Percentiles rank a stretch among this genome's conserved stretches.
These are phyloP conservation scores for Lutjanus erythropterus DNA, from an alignment of 2,113 vertebrate genomes.

Conservation along the genomic window DNA sequence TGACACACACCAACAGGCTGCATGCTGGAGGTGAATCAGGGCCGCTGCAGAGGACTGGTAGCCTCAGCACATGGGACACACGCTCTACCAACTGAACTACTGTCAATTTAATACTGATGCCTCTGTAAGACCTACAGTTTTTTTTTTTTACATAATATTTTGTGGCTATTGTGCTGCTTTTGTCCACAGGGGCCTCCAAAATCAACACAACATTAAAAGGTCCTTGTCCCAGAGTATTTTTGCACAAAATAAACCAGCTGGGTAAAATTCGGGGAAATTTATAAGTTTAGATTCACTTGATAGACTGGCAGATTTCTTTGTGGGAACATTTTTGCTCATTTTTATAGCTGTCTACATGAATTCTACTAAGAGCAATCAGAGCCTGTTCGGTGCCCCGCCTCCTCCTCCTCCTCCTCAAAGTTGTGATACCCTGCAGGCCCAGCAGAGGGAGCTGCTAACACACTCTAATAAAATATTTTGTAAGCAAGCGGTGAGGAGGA, in stretches of 20 bases:
- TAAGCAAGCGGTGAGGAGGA: background rate
- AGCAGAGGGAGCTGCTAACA: slow-evolving; percentile 60
- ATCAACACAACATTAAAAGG: too few relatives aligned
- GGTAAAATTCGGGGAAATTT: background rate
- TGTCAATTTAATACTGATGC: too few relatives aligned
- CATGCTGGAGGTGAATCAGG: too few relatives aligned
- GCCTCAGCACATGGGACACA: too few relatives aligned
- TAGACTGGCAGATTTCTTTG: background rate
- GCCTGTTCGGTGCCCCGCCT: background rate
- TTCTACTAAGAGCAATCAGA: background rate
- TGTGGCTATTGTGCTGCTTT: too few relatives aligned
- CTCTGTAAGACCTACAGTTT: too few relatives aligned
- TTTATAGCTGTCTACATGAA: background rate
- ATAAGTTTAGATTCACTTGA: background rate
- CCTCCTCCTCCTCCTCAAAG: background rate
- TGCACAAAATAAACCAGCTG: background rate
- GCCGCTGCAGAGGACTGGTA: too few relatives aligned
- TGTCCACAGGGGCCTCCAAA: too few relatives aligned
- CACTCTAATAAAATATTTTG: background rate
- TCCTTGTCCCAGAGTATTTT: too few relatives aligned
- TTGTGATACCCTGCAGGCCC: background rate
- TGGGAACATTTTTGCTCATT: background rate
- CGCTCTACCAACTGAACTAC: too few relatives aligned
- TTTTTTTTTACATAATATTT: too few relatives aligned
- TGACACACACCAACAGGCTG: too few relatives aligned